Evolutionary conservation across 2,113 vertebrate genomes (phyloP).

Genomic region (Tonatia bakeri): DNA sequence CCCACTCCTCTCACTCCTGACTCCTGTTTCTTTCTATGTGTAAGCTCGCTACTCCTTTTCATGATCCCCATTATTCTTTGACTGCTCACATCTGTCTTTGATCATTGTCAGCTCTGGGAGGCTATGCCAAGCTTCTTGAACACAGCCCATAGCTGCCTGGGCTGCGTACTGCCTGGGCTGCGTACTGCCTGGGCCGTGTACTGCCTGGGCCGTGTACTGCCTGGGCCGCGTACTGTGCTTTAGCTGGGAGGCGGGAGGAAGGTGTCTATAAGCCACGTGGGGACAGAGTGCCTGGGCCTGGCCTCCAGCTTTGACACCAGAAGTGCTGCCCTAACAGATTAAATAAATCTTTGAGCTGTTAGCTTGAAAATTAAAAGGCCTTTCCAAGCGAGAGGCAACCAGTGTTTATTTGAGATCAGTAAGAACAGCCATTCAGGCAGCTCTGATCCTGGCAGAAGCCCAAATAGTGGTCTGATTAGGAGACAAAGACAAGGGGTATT

Average conservation of each 20-base stretch:
- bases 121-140: neutral
- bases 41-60: conserved; percentile 53
- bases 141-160: neutral
- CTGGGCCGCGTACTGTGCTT: neutral
- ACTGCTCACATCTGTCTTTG: conserved; percentile 53
- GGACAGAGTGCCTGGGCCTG: neutral
- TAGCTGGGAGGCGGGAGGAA: neutral
- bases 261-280: accelerated
- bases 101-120: conserved; percentile 11
- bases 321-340: neutral
- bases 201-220: neutral
- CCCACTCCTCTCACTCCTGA: neutral
- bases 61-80: conserved; percentile 23
- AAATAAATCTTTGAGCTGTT: neutral
- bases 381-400: neutral
- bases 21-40: conserved; percentile 35
- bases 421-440: neutral
- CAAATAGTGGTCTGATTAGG: neutral
- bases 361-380: neutral
- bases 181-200: neutral
- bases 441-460: neutral
- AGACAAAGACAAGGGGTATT: neutral
- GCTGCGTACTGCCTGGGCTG: neutral
- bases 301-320: neutral
- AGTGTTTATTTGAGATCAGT: neutral